Conservation (phyloP, 2,888 invertebrate species). For the Acanthosoma haemorrhoidale region DNA sequence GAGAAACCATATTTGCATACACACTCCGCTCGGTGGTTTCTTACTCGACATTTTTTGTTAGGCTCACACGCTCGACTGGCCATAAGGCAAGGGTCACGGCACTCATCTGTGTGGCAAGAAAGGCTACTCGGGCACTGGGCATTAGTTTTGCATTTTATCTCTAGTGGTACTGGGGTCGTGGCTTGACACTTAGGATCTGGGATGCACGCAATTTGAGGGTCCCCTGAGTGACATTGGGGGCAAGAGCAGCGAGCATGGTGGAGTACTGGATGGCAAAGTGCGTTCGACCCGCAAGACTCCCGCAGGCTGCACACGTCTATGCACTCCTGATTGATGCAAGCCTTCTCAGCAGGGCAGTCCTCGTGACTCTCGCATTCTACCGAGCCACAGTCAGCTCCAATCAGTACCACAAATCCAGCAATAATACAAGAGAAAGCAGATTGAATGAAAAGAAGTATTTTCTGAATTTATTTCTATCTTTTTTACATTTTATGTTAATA, state of each 20-base stretch:
- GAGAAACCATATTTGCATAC: constrained; percentile 85
- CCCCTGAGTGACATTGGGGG: constrained; percentile 79
- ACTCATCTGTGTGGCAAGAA: constrained; percentile 71
- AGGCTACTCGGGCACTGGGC: constrained; percentile 68
- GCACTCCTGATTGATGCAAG: constrained; percentile 85
- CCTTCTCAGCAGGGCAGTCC: constrained; percentile 87
- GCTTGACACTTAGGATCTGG: constrained; percentile 71
- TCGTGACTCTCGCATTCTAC: constrained; percentile 79
- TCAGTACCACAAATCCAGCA: constrained; percentile 30
- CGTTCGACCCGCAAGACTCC: constrained; percentile 83
- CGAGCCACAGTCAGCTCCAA: constrained; percentile 52
- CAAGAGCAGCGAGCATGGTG: constrained; percentile 84
- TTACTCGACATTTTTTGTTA: constrained; percentile 83
- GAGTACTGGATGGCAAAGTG: constrained; percentile 75
- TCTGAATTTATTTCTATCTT: background rate
- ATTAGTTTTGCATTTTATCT: constrained; percentile 55
- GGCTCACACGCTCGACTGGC: constrained; percentile 65
- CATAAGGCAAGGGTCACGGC: constrained; percentile 71
- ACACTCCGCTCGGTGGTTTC: constrained; percentile 77
- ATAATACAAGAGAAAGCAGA: constrained; percentile 33
- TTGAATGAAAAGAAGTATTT: constrained; percentile 39
- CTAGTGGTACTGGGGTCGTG: constrained; percentile 53
- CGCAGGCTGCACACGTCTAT: constrained; percentile 84
- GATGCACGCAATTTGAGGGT: constrained; percentile 70
- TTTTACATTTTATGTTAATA: too few relatives aligned